These are phyloP conservation scores for Brachymystax lenok DNA, from an alignment of 2,797 vertebrate species.

Conservation along the genomic window DNA sequence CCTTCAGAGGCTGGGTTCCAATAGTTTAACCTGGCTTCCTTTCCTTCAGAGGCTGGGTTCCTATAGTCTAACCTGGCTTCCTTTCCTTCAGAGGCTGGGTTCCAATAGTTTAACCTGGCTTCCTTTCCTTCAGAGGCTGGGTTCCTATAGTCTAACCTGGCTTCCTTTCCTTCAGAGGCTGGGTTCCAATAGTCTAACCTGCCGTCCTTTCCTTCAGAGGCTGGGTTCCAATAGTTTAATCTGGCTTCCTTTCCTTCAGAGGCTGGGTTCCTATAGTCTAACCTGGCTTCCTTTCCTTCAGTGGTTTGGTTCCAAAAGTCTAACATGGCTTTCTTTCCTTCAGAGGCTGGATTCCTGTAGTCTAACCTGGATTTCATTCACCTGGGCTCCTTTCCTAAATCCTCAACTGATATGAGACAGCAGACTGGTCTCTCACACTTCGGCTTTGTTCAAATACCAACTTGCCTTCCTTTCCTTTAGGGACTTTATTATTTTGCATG, in stretches of 20 bases:
- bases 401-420: no score
- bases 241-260: conserved; percentile 34
- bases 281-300: no score
- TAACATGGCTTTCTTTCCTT: no score
- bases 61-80: conserved; percentile 42
- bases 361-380: background rate
- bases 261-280: no score
- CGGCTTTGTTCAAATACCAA: no score
- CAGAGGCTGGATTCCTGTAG: no score
- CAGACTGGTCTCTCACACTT: background rate
- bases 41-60: background rate
- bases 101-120: conserved; percentile 50
- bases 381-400: background rate
- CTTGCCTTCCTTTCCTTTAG: no score
- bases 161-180: conserved; percentile 22
- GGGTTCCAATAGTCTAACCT: background rate
- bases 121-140: conserved; percentile 43
- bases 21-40: background rate
- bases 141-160: conserved; percentile 49
- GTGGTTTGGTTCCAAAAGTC: no score
- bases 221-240: conserved; percentile 6
- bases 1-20: no score
- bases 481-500: no score
- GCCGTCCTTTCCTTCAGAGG: background rate
- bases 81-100: conserved; percentile 40